Percentiles rank a stretch among this genome's conserved stretches.
These are phyloP conservation scores for Drosophila parabipectinata DNA, from an alignment of 1,140 invertebrate species.

Conservation along the genomic window DNA sequence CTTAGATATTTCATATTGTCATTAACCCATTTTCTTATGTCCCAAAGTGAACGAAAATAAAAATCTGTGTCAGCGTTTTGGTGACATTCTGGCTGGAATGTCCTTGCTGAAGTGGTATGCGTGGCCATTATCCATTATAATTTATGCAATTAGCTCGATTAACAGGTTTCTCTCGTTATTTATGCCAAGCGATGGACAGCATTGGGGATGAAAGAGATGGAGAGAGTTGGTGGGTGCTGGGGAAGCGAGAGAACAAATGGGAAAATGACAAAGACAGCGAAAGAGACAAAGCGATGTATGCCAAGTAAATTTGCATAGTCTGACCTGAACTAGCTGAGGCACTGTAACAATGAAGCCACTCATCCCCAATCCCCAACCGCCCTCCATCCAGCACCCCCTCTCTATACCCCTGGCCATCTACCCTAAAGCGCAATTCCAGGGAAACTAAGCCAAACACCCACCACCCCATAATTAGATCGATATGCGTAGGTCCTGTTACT, in stretches of 20 bases:
- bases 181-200: conserved; percentile 31
- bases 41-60: neutral
- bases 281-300: conserved; percentile 40
- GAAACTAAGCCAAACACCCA: conserved; percentile 20
- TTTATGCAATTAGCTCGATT: conserved; percentile 80
- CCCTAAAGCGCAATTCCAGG: neutral
- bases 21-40: too few relatives aligned
- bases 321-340: conserved; percentile 38
- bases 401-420: too few relatives aligned
- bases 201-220: neutral
- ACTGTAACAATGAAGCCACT: conserved; percentile 43
- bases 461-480: conserved; percentile 51
- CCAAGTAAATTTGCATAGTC: conserved; percentile 59
- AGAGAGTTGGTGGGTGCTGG: neutral
- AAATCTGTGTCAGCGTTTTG: conserved; percentile 3
- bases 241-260: neutral
- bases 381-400: conserved; percentile 3
- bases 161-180: conserved; percentile 67
- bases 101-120: conserved; percentile 31
- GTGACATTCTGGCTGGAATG: conserved; percentile 17
- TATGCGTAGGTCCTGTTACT: conserved; percentile 47
- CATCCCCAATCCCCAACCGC: conserved; percentile 4
- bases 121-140: conserved; percentile 68
- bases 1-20: too few relatives aligned
- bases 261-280: conserved; percentile 13